These are phyloP conservation scores for Petrocephalus microphthalmus DNA, from an alignment of 2,113 vertebrate species.

Conservation along the genomic window DNA sequence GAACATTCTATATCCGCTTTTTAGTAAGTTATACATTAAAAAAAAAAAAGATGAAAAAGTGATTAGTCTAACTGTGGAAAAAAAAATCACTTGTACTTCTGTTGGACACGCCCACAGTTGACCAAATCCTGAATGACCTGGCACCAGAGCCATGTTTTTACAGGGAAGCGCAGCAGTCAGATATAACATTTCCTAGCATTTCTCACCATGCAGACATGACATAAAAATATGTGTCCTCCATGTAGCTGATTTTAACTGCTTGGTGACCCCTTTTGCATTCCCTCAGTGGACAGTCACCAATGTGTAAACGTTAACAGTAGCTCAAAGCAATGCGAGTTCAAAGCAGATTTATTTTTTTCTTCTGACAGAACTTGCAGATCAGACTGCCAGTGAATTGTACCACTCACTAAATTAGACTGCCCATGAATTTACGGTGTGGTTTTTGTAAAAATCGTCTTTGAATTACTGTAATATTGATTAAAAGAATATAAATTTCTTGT, in stretches of 20 bases:
- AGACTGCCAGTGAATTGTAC: not conserved
- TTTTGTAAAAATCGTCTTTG: not conserved
- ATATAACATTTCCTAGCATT: not conserved
- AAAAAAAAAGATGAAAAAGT: not conserved
- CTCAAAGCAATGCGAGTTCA: not conserved
- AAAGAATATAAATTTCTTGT: not conserved
- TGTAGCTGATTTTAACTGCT: not conserved
- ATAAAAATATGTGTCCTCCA: not conserved
- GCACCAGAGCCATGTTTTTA: not conserved
- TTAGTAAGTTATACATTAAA: not conserved
- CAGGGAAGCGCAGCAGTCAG: not conserved
- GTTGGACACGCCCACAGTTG: not conserved
- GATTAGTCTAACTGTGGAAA: not conserved
- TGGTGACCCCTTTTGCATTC: not conserved
- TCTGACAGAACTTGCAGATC: not conserved
- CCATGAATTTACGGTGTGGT: not conserved
- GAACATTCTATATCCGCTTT: not conserved
- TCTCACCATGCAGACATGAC: not conserved
- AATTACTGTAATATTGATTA: not conserved
- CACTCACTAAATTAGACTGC: not conserved
- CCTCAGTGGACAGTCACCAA: not conserved
- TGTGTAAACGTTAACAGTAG: not conserved
- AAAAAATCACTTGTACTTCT: not conserved
- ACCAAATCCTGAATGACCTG: not conserved
- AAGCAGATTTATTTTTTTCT: not conserved